These are phyloP conservation scores for Panulirus ornatus DNA, from an alignment of 1,140 invertebrate species.

Conservation along the genomic window DNA sequence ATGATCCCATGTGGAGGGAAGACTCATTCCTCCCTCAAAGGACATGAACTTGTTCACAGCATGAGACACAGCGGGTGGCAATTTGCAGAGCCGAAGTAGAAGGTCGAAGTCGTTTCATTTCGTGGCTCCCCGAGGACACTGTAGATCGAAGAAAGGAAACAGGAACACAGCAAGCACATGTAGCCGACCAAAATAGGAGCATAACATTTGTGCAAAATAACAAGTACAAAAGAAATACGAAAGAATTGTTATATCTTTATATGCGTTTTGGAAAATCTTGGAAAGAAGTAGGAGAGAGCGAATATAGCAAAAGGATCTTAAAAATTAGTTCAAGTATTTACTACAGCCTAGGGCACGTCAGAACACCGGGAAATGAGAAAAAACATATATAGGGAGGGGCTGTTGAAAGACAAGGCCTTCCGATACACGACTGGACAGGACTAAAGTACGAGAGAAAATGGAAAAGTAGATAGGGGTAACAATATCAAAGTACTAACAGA, in stretches of 20 bases:
- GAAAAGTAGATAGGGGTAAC: no score
- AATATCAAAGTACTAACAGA: no score
- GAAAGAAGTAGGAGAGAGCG: not conserved
- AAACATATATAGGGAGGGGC: not conserved
- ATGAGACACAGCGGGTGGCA: not conserved
- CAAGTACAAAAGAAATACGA: not conserved
- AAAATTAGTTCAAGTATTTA: not conserved
- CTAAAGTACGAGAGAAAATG: no score
- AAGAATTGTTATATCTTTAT: not conserved
- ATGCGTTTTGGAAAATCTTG: not conserved
- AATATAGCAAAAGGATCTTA: not conserved
- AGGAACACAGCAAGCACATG: not conserved
- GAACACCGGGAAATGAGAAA: not conserved
- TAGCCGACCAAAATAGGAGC: not conserved
- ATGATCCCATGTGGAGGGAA: not conserved
- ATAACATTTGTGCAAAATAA: not conserved
- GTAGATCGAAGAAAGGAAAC: not conserved
- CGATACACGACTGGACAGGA: not conserved
- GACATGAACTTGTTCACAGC: not conserved
- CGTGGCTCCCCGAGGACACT: not conserved
- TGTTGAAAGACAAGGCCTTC: not conserved
- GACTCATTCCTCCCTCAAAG: not conserved
- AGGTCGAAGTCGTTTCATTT: not conserved
- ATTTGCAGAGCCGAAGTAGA: not conserved
- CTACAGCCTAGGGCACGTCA: not conserved